Evolutionary conservation across 1,140 invertebrate genomes (phyloP).

Genomic region (Drosophila ananassae): DNA sequence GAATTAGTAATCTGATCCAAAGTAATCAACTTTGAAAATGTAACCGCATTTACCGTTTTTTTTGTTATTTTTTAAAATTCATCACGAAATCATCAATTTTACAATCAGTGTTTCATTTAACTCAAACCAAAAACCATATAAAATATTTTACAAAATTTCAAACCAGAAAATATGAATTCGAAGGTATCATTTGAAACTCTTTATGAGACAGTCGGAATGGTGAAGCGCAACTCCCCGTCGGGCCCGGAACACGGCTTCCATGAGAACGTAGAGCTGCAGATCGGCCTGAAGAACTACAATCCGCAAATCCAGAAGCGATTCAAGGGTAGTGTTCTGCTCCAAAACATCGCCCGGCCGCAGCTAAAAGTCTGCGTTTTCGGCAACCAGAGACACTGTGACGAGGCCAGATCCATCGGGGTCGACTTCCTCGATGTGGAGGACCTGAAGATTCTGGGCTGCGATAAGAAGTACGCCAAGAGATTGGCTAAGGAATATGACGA

Average conservation of each 20-base stretch:
- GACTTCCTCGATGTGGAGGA: conserved; percentile 2
- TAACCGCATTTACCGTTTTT: neutral
- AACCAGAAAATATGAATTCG: neutral
- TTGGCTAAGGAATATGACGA: conserved; percentile 6
- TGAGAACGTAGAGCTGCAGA: conserved; percentile 16
- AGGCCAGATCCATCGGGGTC: conserved; percentile 15
- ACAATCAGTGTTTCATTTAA: neutral
- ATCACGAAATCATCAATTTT: neutral
- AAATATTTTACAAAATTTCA: neutral
- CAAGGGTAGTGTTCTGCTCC: conserved; percentile 9
- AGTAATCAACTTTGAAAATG: neutral
- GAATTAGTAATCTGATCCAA: too few species aligned
- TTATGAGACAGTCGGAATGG: neutral
- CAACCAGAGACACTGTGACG: conserved; percentile 10
- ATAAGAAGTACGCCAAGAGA: conserved; percentile 7
- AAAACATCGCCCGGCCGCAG: conserved; percentile 20
- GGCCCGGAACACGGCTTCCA: neutral
- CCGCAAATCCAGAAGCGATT: neutral
- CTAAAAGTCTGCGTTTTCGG: conserved; percentile 18
- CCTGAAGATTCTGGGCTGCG: neutral
- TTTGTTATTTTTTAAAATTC: neutral
- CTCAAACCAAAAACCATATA: neutral
- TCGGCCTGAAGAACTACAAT: conserved; percentile 20
- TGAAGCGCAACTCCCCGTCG: neutral
- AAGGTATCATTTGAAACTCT: conserved; percentile 7